A percentile compares a stretch with the other conserved stretches of the same genome.
Conservation (phyloP, 2,113 vertebrate species). For the Terrapene triunguis region DNA sequence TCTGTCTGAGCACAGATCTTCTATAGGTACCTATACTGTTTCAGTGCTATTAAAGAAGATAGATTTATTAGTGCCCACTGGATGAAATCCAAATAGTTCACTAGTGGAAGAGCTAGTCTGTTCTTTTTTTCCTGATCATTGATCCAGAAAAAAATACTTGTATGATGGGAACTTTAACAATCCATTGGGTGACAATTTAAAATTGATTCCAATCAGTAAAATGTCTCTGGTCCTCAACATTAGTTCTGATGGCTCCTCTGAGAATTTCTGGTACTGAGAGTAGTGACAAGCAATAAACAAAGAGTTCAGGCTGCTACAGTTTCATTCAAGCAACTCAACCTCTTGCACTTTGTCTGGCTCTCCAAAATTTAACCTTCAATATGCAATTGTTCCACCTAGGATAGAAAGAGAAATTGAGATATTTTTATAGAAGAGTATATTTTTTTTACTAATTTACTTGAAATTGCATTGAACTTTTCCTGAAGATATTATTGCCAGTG, state of each 20-base stretch:
- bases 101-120: not conserved
- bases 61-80: not conserved
- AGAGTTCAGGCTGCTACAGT: not conserved
- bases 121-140: conserved; percentile 33
- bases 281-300: not conserved
- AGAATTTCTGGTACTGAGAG: not conserved
- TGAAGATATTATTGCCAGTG: not conserved
- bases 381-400: not conserved
- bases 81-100: conserved; percentile 8
- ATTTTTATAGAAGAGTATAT: not conserved
- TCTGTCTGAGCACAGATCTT: not conserved
- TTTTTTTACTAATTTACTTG: not conserved
- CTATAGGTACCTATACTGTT: not conserved
- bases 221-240: not conserved
- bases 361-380: not conserved
- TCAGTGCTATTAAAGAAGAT: not conserved
- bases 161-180: not conserved
- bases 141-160: not conserved
- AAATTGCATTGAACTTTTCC: not conserved
- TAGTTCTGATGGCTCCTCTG: not conserved
- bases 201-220: not conserved
- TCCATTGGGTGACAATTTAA: not conserved
- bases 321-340: not conserved
- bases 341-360: not conserved
- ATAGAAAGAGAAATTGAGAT: not conserved